Conservation (phyloP, 37 sponge, comb jelly and placozoan species). For the Petrosia ficiformis region DNA sequence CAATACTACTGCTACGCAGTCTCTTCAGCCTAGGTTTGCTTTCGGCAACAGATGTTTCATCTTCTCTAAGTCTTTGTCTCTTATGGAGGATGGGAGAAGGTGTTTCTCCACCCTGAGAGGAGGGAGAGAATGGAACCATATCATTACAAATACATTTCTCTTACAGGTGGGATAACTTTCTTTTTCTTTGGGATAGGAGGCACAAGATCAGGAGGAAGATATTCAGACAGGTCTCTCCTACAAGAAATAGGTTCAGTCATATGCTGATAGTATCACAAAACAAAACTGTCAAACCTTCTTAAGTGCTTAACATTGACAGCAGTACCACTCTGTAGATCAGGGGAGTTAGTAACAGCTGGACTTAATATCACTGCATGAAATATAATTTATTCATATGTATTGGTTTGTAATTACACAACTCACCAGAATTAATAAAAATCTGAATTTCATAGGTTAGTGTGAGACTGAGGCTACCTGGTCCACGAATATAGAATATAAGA, state of each 20-base stretch:
- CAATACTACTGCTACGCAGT: too few relatives aligned
- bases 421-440: constrained; percentile 75
- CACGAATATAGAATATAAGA: constrained; percentile 54
- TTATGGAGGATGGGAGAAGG: constrained; percentile 31
- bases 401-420: neutral
- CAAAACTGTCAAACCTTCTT: constrained; percentile 36
- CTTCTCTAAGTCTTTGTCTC: constrained; percentile 1
- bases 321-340: constrained; percentile 52
- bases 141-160: neutral
- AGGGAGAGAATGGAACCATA: neutral
- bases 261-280: neutral
- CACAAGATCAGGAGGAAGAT: constrained; percentile 60
- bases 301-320: constrained; percentile 74
- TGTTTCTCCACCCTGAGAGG: constrained; percentile 22
- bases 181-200: constrained; percentile 38
- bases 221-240: constrained; percentile 58
- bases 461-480: constrained; percentile 38
- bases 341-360: constrained; percentile 17
- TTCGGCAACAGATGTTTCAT: too few relatives aligned
- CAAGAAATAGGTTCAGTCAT: too few relatives aligned
- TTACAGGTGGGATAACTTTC: constrained; percentile 7
- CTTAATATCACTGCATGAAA: constrained; percentile 39
- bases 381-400: neutral
- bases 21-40: too few relatives aligned
- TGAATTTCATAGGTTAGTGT: constrained; percentile 79